Conservation (phyloP, 2,113 vertebrate genomes). For the Grallaria varia region DNA sequence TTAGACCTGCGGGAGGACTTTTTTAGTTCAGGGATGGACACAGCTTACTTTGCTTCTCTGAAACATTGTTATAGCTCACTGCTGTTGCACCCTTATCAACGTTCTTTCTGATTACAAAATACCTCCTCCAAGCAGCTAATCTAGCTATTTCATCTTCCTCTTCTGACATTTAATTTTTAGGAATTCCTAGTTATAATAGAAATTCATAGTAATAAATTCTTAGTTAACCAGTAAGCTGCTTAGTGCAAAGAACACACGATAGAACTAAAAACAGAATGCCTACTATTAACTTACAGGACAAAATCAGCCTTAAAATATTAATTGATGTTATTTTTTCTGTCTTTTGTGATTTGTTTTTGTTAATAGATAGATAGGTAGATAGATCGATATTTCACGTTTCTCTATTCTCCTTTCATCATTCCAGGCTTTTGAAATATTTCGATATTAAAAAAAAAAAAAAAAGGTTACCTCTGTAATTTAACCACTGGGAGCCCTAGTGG, state of each 20-base stretch:
- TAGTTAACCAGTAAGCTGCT: not conserved
- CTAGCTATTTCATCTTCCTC: not conserved
- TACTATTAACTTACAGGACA: not conserved
- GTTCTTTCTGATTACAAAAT: not conserved
- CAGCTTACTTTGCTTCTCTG: not conserved
- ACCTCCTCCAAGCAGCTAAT: not conserved
- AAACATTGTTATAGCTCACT: not conserved
- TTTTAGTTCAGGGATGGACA: not conserved
- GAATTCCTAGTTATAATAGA: not conserved
- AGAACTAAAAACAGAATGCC: not conserved
- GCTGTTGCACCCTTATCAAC: not conserved
- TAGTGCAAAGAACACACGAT: accelerated
- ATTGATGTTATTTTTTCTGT: not conserved
- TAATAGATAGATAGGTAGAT: not conserved
- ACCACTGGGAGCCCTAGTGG: not conserved
- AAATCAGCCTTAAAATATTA: not conserved
- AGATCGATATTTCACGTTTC: not conserved
- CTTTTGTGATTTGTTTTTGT: not conserved
- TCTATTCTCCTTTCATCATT: not conserved
- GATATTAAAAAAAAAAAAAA: not conserved
- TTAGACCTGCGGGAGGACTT: not conserved
- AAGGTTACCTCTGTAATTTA: not conserved
- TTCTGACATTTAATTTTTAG: not conserved
- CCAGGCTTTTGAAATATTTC: not conserved
- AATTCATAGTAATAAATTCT: not conserved